A percentile compares a stretch with the other conserved stretches of the same genome.
Evolutionary conservation across 2,888 invertebrate genomes (phyloP).

Genomic region (Lissocephala sabroskyi): DNA sequence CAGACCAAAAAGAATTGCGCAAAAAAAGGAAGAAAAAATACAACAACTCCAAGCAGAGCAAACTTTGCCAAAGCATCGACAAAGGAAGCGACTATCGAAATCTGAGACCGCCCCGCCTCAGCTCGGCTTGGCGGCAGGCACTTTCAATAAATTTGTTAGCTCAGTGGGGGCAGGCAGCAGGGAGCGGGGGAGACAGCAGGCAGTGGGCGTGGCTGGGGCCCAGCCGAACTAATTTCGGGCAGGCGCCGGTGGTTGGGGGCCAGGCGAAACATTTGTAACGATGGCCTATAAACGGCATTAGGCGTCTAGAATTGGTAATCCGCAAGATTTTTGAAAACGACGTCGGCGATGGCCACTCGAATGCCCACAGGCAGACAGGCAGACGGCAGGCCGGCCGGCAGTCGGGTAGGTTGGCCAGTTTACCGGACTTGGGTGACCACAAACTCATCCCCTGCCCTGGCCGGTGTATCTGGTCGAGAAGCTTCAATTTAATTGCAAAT

Average conservation of each 20-base stretch:
- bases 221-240: conserved; percentile 46
- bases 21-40: too few species aligned
- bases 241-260: conserved; percentile 13
- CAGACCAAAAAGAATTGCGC: neutral
- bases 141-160: conserved; percentile 47
- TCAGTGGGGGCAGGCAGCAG: conserved; percentile 5
- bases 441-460: too few species aligned
- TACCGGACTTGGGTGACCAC: too few species aligned
- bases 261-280: conserved; percentile 60
- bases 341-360: conserved; percentile 18
- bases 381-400: conserved; percentile 24
- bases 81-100: too few species aligned
- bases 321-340: conserved; percentile 52
- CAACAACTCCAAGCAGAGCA: too few species aligned
- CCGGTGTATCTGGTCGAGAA: neutral
- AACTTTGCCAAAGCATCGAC: too few species aligned
- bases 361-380: neutral
- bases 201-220: neutral
- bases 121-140: neutral
- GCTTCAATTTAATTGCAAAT: conserved; percentile 59
- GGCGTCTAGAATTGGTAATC: conserved; percentile 65
- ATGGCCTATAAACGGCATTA: conserved; percentile 62
- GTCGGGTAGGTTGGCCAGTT: too few species aligned
- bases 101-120: too few species aligned
- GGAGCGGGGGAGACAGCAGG: neutral